Evolutionary conservation across 1,140 invertebrate genomes (phyloP).

Genomic region (Maconellicoccus hirsutus): DNA sequence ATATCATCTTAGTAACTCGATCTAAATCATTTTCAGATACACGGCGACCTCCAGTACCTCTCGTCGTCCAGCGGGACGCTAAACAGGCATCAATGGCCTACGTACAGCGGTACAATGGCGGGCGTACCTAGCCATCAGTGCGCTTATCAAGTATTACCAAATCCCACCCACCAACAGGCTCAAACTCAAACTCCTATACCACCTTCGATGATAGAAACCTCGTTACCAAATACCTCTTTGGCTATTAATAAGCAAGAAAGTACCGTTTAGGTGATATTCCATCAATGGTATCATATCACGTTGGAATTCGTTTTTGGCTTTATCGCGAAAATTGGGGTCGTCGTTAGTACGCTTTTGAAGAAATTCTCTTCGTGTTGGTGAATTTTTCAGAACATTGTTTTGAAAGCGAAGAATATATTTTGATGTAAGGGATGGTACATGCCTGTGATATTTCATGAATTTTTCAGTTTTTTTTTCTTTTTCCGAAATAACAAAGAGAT

Average conservation of each 20-base stretch:
- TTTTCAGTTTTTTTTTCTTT: too few relatives aligned
- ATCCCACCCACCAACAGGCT: background rate
- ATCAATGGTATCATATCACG: background rate
- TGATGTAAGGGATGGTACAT: too few relatives aligned
- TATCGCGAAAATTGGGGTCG: too few relatives aligned
- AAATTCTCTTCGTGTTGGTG: background rate
- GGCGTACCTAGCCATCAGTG: background rate
- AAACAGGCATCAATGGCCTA: constrained; percentile 11
- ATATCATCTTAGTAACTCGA: background rate
- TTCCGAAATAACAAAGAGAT: too few relatives aligned
- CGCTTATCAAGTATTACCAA: constrained; percentile 9
- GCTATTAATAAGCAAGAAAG: constrained; percentile 8
- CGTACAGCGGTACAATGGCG: background rate
- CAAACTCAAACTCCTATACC: constrained; percentile 9
- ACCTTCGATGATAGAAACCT: background rate
- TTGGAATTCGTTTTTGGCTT: too few relatives aligned
- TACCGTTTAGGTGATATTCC: background rate
- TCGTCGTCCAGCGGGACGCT: background rate
- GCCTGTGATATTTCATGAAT: too few relatives aligned
- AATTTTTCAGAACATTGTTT: too few relatives aligned
- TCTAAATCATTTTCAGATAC: background rate
- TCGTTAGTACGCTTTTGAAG: background rate
- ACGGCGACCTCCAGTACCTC: background rate
- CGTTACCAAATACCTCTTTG: constrained; percentile 10
- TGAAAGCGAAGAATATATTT: too few relatives aligned